Evolutionary conservation across 2,797 vertebrate genomes (phyloP), one percentile per base, ranked within the genome.

Genomic region (Sebastes iracundus): DNA sequence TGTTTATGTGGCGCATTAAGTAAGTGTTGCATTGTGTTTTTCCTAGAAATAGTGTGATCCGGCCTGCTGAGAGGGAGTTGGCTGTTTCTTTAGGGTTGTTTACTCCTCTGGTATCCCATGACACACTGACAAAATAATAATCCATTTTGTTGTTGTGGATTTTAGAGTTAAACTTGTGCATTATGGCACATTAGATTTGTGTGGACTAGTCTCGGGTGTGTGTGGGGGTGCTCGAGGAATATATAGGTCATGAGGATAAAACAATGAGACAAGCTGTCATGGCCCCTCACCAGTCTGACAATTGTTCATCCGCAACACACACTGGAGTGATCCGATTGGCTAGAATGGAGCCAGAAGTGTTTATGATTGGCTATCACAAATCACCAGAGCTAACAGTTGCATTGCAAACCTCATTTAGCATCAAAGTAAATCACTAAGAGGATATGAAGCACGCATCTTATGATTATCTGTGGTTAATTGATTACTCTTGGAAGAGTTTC

Each of bases 161-260:
- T 64, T 84, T 23, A 35, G 30, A 65, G 38, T 85, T 9, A 1
- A 61, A 13, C 32, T 63, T 46, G 6, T 72, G 30, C 6, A 27
- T 61, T 33, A 49, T 27, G 25, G 2, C 27, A 32, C 27, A 25
- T n/a, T 71, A 2, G 2, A 76, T 25, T 60, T 60, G 23, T 65
- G 58, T 33, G 25, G 25, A 25, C 18, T 20, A 42, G 60, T 71
- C 14, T 63, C 27, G 23, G 61, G 38, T 79, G 22, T 35, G 25
- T 28, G 32, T 12, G 32, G 38, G 33, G 6, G 20, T 49, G 23
- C 42, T 82, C 4, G 18, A 70, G 27, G 5, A 82, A 82, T 77
- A 95, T 94, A 81, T 94, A 90, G 95, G 94, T 96, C 94, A 95
- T 55, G 82, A 75, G 86, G 89, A 90, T 91, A 89, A 91, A 93